A percentile compares a stretch with the other conserved stretches of the same genome.
Conservation (phyloP, 1,140 invertebrate genomes). For the Nautilus pompilius region DNA sequence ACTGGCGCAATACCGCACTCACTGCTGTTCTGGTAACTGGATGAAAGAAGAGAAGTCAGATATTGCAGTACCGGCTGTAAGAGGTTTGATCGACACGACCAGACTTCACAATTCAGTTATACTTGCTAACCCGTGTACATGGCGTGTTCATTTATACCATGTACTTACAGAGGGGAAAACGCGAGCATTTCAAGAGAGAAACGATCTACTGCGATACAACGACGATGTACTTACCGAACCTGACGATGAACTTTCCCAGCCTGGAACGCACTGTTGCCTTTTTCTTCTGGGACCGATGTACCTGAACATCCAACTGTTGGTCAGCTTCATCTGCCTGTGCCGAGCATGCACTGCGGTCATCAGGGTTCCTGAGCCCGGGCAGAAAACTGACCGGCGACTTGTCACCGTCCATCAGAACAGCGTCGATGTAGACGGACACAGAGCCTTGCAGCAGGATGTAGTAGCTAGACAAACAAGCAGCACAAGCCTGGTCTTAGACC, state of each 20-base stretch:
- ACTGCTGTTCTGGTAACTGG: no score
- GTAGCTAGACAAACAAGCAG: conserved; percentile 31
- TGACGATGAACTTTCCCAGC: conserved; percentile 39
- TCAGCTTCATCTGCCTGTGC: conserved; percentile 9
- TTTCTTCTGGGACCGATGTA: conserved; percentile 13
- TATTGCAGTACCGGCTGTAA: no score
- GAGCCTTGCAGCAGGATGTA: conserved; percentile 42
- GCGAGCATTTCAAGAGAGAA: no score
- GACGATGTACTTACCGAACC: conserved; percentile 25
- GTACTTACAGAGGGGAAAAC: no score
- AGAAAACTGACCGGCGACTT: conserved; percentile 2
- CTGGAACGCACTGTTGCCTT: conserved; percentile 21
- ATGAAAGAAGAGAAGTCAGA: no score
- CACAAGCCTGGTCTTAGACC: not conserved
- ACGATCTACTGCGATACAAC: not conserved
- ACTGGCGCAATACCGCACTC: no score
- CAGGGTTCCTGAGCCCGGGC: conserved; percentile 3
- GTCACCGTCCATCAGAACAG: conserved; percentile 40
- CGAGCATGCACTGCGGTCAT: not conserved
- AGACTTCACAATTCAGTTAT: no score
- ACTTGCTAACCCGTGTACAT: no score
- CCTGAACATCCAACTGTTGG: not conserved
- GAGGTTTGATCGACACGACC: no score
- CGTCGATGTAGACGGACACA: conserved; percentile 44
- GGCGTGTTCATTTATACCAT: no score